Evolutionary conservation across 35 echinoderm and acorn worm genomes (phyloP), one percentile per base, ranked within the genome.

Genomic region (Holothuria glaberrima): DNA sequence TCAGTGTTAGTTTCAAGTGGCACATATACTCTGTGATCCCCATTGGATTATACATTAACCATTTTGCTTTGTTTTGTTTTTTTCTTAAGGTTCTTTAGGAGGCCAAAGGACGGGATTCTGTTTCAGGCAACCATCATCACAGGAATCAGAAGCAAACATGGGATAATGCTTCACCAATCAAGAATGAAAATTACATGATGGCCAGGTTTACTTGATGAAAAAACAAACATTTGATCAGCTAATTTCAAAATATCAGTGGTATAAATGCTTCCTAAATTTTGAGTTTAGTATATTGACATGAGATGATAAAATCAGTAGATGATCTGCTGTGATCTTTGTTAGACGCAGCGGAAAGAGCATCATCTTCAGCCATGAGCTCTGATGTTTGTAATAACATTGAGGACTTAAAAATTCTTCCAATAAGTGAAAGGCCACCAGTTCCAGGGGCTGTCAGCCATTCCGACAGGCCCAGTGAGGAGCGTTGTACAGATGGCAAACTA

Each of bases 401-500:
- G 30, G 91, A 97, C 74, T 57, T 78, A 17, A 68, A 90, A 86
- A 59, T 88, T 92, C 56, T 92, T 56, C 94, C 94, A 19, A 95
- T 90, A 0, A 89, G 86, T 20, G 72, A 95, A 75, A 71, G 96
- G 33, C 96, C 96, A 20, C 96, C 96, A 12, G 96, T 98, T 41
- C 96, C 96, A 0, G 96, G 96, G 29, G 96, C 92, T 41, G 93
- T 92, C 61, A 94, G 91, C 52, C 83, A 93, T 36, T 93, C 81
- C 30, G 48, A 61, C 29, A 81, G 88, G 68, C 87, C 86, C 9
- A 88, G 59, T 12, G 72, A 82, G 19, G 86, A 59, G 35, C 59
- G 48, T 28, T 87, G 58, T 35, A 79, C 80, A 44, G 72, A 86
- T 52, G 87, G 83, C 60, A 86, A 69, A 67, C 3, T 86, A 64